Percentiles rank a stretch among this genome's conserved stretches.
These are phyloP conservation scores for Pluvianellus socialis DNA, from an alignment of 2,113 vertebrate genomes.

Conservation along the genomic window DNA sequence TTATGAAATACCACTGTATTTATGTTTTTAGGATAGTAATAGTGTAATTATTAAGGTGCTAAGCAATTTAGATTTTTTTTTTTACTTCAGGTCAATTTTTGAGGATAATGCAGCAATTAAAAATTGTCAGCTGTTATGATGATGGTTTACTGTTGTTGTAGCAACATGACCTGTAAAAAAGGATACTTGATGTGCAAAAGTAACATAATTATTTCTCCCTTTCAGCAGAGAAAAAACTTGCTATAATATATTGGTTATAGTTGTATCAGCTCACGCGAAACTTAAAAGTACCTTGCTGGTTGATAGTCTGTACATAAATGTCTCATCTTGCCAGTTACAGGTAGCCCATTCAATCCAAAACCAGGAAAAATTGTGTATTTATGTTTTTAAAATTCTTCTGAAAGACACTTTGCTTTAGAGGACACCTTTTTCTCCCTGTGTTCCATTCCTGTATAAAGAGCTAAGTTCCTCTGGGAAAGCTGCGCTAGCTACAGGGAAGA, in stretches of 20 bases:
- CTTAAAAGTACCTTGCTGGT: background rate
- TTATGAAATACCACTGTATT: background rate
- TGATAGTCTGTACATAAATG: background rate
- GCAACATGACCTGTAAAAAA: background rate
- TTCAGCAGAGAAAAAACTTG: background rate
- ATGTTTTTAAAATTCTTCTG: background rate
- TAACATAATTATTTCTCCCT: background rate
- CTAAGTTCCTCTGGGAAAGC: background rate
- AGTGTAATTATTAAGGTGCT: background rate
- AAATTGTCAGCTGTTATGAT: background rate
- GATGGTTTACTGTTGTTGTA: background rate
- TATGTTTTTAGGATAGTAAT: background rate
- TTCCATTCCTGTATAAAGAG: background rate
- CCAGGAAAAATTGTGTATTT: background rate
- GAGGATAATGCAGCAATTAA: background rate
- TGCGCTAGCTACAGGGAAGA: background rate
- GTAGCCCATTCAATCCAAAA: background rate
- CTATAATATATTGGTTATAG: background rate
- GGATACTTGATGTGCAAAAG: background rate
- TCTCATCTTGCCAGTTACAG: background rate
- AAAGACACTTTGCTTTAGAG: background rate
- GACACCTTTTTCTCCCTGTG: background rate
- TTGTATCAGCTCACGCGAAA: background rate
- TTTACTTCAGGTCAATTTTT: background rate
- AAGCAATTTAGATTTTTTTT: background rate